Evolutionary conservation across 2,888 invertebrate species (phyloP).

Genomic region (Papilio gigon): DNA sequence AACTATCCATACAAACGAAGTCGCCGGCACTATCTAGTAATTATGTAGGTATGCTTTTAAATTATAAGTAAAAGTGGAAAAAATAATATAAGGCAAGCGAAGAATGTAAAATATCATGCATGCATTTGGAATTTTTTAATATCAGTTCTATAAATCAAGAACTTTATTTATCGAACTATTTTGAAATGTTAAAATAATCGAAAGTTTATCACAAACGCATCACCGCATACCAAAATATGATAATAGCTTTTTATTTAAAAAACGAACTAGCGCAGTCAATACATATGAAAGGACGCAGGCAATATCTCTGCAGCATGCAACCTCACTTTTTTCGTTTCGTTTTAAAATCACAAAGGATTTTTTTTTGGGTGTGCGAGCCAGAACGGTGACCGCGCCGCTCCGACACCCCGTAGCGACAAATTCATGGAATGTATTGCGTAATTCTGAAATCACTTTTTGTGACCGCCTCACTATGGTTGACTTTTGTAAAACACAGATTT

Average conservation of each 20-base stretch:
- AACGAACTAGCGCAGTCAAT: constrained; percentile 24
- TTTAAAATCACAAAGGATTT: constrained; percentile 27
- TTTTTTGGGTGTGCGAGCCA: constrained; percentile 32
- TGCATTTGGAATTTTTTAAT: too few species aligned
- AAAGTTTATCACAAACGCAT: background rate
- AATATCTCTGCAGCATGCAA: constrained; percentile 11
- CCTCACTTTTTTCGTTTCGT: constrained; percentile 19
- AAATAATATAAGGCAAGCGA: too few species aligned
- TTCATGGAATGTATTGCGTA: constrained; percentile 56
- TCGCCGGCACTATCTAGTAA: background rate
- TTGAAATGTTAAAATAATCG: background rate
- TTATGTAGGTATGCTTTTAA: too few species aligned
- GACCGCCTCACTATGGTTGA: constrained; percentile 47
- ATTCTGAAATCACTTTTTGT: constrained; percentile 56
- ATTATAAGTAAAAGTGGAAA: too few species aligned
- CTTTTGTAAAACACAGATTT: constrained; percentile 49
- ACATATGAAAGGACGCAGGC: constrained; percentile 12
- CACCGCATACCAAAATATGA: constrained; percentile 37
- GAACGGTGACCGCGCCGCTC: constrained; percentile 41
- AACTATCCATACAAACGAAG: background rate
- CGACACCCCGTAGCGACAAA: constrained; percentile 42
- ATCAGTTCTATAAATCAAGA: background rate
- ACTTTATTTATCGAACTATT: background rate
- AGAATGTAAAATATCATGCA: too few species aligned
- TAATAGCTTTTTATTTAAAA: constrained; percentile 38